Base-by-base conservation (phyloP, 2,888 invertebrate genomes). In the Andrena flavipes region DNA sequence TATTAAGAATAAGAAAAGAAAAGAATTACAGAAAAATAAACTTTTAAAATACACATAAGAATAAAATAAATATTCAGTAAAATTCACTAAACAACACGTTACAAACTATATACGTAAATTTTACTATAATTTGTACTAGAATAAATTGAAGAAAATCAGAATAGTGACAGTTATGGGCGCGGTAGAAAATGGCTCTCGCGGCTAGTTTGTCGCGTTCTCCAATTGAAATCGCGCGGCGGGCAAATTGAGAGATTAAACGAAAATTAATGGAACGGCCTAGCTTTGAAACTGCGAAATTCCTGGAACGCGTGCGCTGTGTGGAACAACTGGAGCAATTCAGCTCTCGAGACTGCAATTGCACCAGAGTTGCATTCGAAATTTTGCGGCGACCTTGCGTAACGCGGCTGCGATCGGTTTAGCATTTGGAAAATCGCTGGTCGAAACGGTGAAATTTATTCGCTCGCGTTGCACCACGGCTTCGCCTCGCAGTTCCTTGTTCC, bases 321-420 rank as follows among this genome's bases (percentile, higher is more conserved):
- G 51, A 79, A 71, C 74, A 79, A 82, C 75, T 71, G 59, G 79
- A 67, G 75, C 67, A 75, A 71, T 68, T 33, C 71, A 23, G 35
- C 64, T 26, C 54, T 42, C 59, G 49, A 23, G 59, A 2, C 65
- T n/a, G 49, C 23, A 59, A 56, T 86, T 84, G 81, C 84, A 72
- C 78, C 77, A 86, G 64, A 49, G 54, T 80, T 62, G 84, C 80
- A 51, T 76, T 84, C 65, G 82, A 84, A 82, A 84, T 86, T 86
- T 86, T 80, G 78, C 86, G 48, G 71, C 64, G 76, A 80, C 73
- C 71, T 86, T 87, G 76, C 76, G 87, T 69, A 87, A 86, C 56
- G 56, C 56, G 23, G 23, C 67, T 30, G 64, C 73, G 48, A 71
- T 48, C 51, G 64, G 70, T 33, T 62, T 16, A 64, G 74, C 68